Percentiles rank a stretch among this genome's conserved stretches.
Conservation (phyloP, 2,113 vertebrate genomes). For the Cyphomyrus discorhynchus region DNA sequence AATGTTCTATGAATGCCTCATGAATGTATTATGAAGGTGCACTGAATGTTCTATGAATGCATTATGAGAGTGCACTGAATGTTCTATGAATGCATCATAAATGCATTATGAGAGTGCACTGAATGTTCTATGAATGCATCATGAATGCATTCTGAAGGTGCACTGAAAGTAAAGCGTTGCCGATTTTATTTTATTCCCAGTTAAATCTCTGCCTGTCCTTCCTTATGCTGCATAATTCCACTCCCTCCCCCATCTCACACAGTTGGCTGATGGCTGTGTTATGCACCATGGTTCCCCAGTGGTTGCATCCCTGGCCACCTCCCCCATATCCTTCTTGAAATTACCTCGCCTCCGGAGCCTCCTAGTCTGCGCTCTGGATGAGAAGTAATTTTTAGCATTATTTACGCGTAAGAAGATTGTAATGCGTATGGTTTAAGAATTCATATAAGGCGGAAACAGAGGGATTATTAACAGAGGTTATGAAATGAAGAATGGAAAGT, state of each 20-base stretch:
- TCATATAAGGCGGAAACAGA: conserved; percentile 32
- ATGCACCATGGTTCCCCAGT: not conserved
- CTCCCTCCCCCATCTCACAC: not conserved
- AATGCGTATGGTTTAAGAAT: conserved; percentile 24
- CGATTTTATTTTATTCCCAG: not conserved
- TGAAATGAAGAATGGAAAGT: conserved; percentile 41
- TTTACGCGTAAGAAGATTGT: conserved; percentile 4
- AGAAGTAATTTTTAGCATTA: not conserved
- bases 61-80: not conserved
- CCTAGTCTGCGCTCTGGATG: not conserved
- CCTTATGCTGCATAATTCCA: not conserved
- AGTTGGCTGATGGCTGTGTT: not conserved
- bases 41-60: not conserved
- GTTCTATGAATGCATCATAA: not conserved
- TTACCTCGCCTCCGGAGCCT: not conserved
- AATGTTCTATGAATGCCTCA: not conserved
- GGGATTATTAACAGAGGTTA: conserved; percentile 35
- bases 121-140: not conserved
- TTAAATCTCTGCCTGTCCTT: not conserved
- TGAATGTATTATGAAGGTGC: too few relatives aligned
- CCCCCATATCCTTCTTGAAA: not conserved
- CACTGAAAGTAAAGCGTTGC: not conserved
- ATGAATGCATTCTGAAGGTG: not conserved
- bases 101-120: not conserved
- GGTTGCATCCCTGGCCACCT: not conserved